phyloP scores from a whole-genome alignment of 2,888 invertebrate species.

The Microctonus brassicae region DNA sequence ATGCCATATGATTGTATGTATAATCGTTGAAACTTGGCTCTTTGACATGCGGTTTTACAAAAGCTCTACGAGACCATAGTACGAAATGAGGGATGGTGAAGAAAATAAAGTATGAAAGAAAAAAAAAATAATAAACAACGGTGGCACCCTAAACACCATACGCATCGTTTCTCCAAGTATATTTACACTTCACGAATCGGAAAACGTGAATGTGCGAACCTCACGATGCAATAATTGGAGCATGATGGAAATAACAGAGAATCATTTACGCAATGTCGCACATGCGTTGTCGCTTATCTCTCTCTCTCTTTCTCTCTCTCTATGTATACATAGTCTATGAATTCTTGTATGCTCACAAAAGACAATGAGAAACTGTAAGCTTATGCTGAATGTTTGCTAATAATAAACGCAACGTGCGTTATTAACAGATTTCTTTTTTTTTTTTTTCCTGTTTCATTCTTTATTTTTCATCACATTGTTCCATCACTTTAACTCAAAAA shows the following conservation, averaged over 20 bases:
- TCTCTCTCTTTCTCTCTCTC: not conserved
- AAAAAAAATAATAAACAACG: not conserved
- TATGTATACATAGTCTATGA: not conserved
- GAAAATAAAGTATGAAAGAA: not conserved
- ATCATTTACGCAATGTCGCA: slow-evolving; percentile 21
- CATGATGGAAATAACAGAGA: slow-evolving; percentile 35
- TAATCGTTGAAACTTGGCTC: slow-evolving; percentile 18
- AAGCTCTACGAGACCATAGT: not conserved
- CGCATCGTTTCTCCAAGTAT: slow-evolving; percentile 2
- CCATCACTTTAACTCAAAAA: no score
- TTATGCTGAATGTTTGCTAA: no score
- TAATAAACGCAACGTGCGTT: no score
- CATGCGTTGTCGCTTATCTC: not conserved
- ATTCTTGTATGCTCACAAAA: slow-evolving; percentile 9
- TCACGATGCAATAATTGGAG: slow-evolving; percentile 31
- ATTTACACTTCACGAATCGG: slow-evolving; percentile 28
- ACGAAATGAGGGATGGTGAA: not conserved
- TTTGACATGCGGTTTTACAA: slow-evolving; percentile 19
- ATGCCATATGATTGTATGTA: not conserved
- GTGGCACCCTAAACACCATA: not conserved
- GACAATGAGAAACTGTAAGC: no score
- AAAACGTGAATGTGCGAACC: slow-evolving; percentile 23
- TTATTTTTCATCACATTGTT: no score
- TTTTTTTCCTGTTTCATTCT: no score
- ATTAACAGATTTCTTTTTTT: no score